Evolutionary conservation across 35 echinoderm and acorn worm species (phyloP).

Genomic region (Anneissia japonica): DNA sequence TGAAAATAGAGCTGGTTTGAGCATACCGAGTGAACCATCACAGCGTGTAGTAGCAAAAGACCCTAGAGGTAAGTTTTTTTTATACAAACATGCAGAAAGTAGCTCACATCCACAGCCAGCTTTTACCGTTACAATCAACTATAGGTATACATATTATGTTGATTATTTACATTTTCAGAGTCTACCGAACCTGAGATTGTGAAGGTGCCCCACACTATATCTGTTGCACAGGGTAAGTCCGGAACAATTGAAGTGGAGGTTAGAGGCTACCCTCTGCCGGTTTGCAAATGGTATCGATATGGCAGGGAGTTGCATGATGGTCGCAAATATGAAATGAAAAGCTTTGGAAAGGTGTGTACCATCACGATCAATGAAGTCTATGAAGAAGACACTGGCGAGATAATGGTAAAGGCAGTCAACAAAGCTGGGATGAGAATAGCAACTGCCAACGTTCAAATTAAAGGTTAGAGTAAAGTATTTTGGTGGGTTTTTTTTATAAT

Average conservation of each 20-base stretch:
- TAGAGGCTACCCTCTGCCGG: slow-evolving; percentile 74
- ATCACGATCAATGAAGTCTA: slow-evolving; percentile 81
- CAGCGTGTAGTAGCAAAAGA: slow-evolving; percentile 59
- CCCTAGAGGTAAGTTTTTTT: slow-evolving; percentile 46
- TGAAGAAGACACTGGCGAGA: slow-evolving; percentile 78
- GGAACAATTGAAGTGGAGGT: slow-evolving; percentile 65
- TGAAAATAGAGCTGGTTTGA: slow-evolving; percentile 72
- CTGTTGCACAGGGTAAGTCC: slow-evolving; percentile 53
- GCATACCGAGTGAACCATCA: slow-evolving; percentile 59
- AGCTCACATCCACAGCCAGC: too few relatives aligned
- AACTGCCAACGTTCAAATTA: slow-evolving; percentile 39
- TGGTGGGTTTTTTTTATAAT: too few relatives aligned
- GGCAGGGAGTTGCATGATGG: slow-evolving; percentile 70
- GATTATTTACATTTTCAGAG: slow-evolving; percentile 18
- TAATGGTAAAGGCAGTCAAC: slow-evolving; percentile 72
- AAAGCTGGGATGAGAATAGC: slow-evolving; percentile 61
- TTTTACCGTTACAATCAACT: too few relatives aligned
- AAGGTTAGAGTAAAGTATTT: slow-evolving; percentile 30
- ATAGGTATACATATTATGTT: neutral
- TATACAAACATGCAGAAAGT: too few relatives aligned
- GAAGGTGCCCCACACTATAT: slow-evolving; percentile 37
- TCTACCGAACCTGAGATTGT: slow-evolving; percentile 61
- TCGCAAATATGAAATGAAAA: slow-evolving; percentile 66
- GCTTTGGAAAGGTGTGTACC: slow-evolving; percentile 57
- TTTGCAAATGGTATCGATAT: slow-evolving; percentile 77